phyloP scores from a whole-genome alignment of 2,113 vertebrate species.

The Triplophysa rosa region DNA sequence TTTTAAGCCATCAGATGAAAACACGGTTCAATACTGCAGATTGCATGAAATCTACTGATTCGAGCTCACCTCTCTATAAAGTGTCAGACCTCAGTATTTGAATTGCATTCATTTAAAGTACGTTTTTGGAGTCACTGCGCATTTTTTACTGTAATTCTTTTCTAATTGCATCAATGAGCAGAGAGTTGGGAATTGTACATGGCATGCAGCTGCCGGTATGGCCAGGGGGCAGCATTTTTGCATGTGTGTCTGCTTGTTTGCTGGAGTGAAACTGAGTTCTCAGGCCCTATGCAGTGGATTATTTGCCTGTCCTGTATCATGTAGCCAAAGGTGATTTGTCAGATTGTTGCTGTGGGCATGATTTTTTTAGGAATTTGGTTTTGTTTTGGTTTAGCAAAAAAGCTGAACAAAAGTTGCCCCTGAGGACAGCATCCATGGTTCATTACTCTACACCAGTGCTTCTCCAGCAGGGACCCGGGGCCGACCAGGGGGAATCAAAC shows the following conservation, averaged over 20 bases:
- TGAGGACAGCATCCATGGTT: neutral
- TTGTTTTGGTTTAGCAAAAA: slow-evolving; percentile 40
- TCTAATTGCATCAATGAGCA: slow-evolving; percentile 65
- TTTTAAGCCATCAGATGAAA: neutral
- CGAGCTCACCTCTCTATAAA: neutral
- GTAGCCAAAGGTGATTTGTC: slow-evolving; percentile 62
- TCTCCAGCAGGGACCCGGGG: too few species aligned
- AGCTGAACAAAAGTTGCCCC: too few species aligned
- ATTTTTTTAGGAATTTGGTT: slow-evolving; percentile 24
- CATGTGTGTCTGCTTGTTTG: slow-evolving; percentile 51
- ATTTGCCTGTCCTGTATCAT: slow-evolving; percentile 45
- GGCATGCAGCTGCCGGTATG: slow-evolving; percentile 48
- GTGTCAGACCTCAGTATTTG: neutral
- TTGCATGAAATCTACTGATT: neutral
- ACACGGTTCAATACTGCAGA: neutral
- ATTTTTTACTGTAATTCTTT: slow-evolving; percentile 60
- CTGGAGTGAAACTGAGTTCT: slow-evolving; percentile 46
- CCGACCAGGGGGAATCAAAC: too few species aligned
- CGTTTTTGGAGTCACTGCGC: neutral
- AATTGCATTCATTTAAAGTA: slow-evolving; percentile 1
- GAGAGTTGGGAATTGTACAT: slow-evolving; percentile 47
- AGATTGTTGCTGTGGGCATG: slow-evolving; percentile 41
- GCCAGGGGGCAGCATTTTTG: slow-evolving; percentile 52
- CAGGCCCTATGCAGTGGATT: slow-evolving; percentile 46
- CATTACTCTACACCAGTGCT: neutral